Conservation (phyloP, 2,888 invertebrate species). For the Trypoxylon attenuatum region DNA sequence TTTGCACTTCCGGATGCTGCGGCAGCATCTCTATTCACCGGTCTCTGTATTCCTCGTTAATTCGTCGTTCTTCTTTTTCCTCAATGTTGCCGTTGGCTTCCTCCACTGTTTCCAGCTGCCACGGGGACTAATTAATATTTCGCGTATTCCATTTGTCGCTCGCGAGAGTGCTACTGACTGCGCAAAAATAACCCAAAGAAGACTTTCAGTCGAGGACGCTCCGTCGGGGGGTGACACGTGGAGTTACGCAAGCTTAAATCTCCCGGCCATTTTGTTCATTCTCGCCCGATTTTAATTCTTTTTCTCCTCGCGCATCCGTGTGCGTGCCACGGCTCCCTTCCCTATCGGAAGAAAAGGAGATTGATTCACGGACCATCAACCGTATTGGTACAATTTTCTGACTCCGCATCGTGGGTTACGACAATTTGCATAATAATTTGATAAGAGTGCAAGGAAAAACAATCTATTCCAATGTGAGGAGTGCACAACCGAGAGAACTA, state of each 20-base stretch:
- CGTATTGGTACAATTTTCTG: too few species aligned
- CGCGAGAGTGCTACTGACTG: slow-evolving; percentile 2
- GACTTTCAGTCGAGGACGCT: slow-evolving; percentile 46
- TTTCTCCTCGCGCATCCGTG: too few species aligned
- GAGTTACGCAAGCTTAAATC: slow-evolving; percentile 44
- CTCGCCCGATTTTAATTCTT: too few species aligned
- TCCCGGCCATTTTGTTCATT: slow-evolving; percentile 26
- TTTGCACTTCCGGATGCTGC: not conserved
- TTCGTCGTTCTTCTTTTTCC: not conserved
- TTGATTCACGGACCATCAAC: too few species aligned
- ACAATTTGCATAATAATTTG: too few species aligned
- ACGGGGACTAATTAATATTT: slow-evolving; percentile 28
- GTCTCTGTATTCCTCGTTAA: not conserved
- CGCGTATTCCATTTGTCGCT: slow-evolving; percentile 10
- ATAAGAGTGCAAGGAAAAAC: too few species aligned
- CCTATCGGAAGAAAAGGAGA: too few species aligned
- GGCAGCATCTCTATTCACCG: not conserved
- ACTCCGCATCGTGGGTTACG: too few species aligned
- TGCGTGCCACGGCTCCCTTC: too few species aligned
- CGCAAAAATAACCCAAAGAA: slow-evolving; percentile 40
- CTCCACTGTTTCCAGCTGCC: not conserved
- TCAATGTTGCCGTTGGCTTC: not conserved
- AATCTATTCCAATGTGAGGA: too few species aligned
- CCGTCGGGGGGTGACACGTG: slow-evolving; percentile 24
- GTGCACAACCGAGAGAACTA: not conserved